phyloP scores from a whole-genome alignment of 1,140 invertebrate genomes.

The Lethrus apterus region DNA sequence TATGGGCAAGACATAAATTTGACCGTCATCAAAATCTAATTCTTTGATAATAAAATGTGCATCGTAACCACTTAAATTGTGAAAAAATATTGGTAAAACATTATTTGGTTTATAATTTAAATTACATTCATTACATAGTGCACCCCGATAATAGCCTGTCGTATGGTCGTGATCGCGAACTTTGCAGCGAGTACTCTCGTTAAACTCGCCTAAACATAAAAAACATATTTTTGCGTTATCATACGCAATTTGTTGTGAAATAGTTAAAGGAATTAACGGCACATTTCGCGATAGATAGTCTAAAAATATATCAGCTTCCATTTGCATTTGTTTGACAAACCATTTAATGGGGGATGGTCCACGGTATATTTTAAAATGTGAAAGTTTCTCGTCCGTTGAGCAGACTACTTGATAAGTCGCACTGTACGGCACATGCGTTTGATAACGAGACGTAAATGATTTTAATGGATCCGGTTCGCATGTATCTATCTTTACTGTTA shows the following conservation, averaged over 20 bases:
- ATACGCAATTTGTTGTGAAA: neutral
- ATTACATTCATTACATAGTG: slow-evolving; percentile 33
- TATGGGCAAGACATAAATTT: slow-evolving; percentile 36
- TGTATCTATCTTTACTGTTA: no score
- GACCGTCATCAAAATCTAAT: slow-evolving; percentile 23
- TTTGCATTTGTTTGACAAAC: slow-evolving; percentile 3
- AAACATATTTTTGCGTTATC: neutral
- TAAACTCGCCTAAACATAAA: neutral
- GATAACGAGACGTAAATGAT: slow-evolving; percentile 4
- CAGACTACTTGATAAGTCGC: slow-evolving; percentile 16
- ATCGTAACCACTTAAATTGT: slow-evolving; percentile 9
- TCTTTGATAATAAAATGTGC: slow-evolving; percentile 32
- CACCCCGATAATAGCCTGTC: slow-evolving; percentile 26
- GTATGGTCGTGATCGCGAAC: slow-evolving; percentile 29
- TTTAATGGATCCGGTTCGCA: no score
- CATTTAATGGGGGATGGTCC: slow-evolving; percentile 3
- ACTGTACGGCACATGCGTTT: slow-evolving; percentile 13
- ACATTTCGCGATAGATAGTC: neutral
- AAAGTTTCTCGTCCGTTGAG: slow-evolving; percentile 6
- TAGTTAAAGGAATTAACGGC: neutral
- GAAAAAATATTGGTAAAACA: slow-evolving; percentile 1
- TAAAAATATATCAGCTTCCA: neutral
- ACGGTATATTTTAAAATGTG: slow-evolving; percentile 13
- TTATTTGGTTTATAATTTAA: slow-evolving; percentile 26
- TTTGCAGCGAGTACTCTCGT: slow-evolving; percentile 20